Evolutionary conservation across 2,797 vertebrate species (phyloP), one percentile per base, ranked within the genome.

Genomic region (Coendou prehensilis): DNA sequence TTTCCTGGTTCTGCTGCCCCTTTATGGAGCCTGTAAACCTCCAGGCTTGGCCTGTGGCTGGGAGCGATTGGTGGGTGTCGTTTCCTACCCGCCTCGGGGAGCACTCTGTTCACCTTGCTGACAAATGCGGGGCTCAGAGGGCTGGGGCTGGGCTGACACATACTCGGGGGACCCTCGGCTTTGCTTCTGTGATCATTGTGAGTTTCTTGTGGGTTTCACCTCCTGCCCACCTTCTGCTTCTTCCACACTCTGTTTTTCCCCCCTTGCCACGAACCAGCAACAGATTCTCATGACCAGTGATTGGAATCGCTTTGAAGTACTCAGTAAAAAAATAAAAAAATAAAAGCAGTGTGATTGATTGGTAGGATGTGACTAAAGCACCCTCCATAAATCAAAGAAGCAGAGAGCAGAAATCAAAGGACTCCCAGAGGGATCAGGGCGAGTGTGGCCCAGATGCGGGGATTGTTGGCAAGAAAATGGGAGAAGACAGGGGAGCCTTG

Each of bases 391-490:
- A 33, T 13, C 69, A 28, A 6, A 69, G 33, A 15, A 9, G 6
- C 15, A 0, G 23, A 30, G 22, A 0, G 0, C 50, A 59, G 45
- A 3, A 0, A 0, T 9, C 41, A 2, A 5, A 20, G 80, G 28
- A 20, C 61, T 10, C 11, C 61, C 71, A 20, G 1, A 22, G n/a
- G 3, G 47, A 6, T 59, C 0, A 7, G 59, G 15, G 1, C 0
- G 15, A 3, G 3, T 0, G 20, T 2, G 18, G 28, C 11, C 45
- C 1, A 30, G 37, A 10, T 30, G 63, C 13, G 0, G 76, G 41
- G 85, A 18, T 41, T 1, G 1, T 23, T 33, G 67, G n/a, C n/a
- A 41, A 26, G 86, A 67, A 76, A 37, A 18, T 0, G 0, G 22
- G 50, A 45, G 37, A 3, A 18, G 52, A 3, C 8, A 0, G 18